Evolutionary conservation across 2,888 invertebrate genomes (phyloP), one percentile per base, ranked within the genome.

Genomic region (Callosobruchus maculatus): DNA sequence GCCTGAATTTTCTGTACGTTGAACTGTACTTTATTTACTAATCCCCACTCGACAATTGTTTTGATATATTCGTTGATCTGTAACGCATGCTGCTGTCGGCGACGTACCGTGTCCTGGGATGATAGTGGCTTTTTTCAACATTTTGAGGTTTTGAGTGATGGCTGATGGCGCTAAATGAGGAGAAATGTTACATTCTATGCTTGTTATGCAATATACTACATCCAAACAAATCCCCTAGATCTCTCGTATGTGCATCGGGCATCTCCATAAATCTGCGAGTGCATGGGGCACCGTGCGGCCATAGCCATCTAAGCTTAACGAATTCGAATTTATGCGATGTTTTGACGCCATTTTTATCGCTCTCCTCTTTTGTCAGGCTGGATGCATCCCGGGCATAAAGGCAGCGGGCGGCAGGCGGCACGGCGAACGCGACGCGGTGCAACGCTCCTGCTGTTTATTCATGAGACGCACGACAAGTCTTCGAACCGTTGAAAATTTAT

Each of bases 401-500:
- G 49, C 30, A 30, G 30, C n/a, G n/a, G 9, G 30, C 30, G 9
- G 30, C 4, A 30, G 3, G 30, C 30, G 9, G 30, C 49, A 49
- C 49, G 18, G 49, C 49, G 5, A 26, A 26, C 26, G 26, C 26
- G 26, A 26, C 7, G 26, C 26, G 26, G 7, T 26, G 26, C 26
- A 26, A 26, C 7, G 26, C 26, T 49, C 49, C 49, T 49, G 72
- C 69, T 72, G 72, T 72, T 72, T 72, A 72, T 72, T 72, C 72
- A 72, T 72, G 72, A 72, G 68, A 68, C 69, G 26, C 68, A 68
- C 72, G 68, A 68, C 69, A 69, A 69, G 72, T 72, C 68, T 72
- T 72, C 69, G 68, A 69, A 72, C 31, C 72, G 67, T 72, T 72
- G 31, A 49, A 72, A 72, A 72, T 72, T 72, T 72, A 72, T 72